Percentiles rank a stretch among this genome's conserved stretches.
Conservation (phyloP, 2,888 invertebrate species). For the Cephus runcator region DNA sequence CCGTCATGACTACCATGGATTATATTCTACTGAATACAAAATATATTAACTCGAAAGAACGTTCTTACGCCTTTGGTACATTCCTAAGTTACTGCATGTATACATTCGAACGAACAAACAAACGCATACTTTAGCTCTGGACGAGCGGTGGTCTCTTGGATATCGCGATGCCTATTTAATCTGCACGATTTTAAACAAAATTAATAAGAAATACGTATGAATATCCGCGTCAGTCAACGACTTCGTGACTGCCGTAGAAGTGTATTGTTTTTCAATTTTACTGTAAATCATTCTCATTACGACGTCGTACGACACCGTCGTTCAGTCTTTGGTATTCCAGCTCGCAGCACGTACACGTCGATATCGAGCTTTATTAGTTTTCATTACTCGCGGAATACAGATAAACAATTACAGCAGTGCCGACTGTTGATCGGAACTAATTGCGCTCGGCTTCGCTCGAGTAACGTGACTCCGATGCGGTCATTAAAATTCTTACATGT, state of each 20-base stretch:
- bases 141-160: neutral
- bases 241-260: neutral
- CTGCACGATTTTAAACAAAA: neutral
- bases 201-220: neutral
- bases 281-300: neutral
- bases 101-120: neutral
- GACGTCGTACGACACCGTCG: neutral
- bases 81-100: neutral
- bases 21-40: neutral
- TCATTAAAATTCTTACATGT: conserved; percentile 1
- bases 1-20: neutral
- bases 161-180: neutral
- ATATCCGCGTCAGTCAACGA: neutral
- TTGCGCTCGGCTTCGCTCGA: neutral
- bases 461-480: neutral
- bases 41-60: neutral
- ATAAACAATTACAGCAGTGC: neutral
- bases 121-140: neutral
- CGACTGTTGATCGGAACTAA: neutral
- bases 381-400: neutral
- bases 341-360: neutral
- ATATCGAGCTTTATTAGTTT: neutral
- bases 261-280: neutral
- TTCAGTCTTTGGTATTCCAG: neutral
- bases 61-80: neutral